phyloP scores from a whole-genome alignment of 2,888 invertebrate genomes.

The Conchocele bisecta region DNA sequence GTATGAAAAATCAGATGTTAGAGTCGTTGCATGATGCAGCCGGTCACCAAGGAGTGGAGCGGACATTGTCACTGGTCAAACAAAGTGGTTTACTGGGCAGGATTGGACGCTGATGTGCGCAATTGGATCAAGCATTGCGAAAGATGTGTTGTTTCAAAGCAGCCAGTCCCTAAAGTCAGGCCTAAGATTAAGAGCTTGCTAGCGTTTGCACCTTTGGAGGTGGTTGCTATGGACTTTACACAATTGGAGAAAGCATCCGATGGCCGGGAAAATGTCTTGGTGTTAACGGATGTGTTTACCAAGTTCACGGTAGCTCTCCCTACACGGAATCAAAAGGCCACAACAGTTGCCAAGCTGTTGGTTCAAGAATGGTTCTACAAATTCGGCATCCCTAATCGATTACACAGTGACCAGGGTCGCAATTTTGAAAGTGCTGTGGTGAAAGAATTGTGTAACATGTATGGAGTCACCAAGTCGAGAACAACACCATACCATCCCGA shows the following conservation, averaged over 20 bases:
- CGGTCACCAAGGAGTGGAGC: conserved; percentile 54
- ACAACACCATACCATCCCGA: conserved; percentile 35
- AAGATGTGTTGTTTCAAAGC: conserved; percentile 39
- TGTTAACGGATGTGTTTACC: conserved; percentile 50
- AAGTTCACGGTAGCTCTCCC: conserved; percentile 43
- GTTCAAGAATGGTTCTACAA: conserved; percentile 51
- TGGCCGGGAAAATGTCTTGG: conserved; percentile 48
- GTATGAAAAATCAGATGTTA: conserved; percentile 19
- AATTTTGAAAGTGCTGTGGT: conserved; percentile 28
- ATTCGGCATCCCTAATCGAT: conserved; percentile 44
- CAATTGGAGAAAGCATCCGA: conserved; percentile 39
- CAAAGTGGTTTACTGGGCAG: conserved; percentile 47
- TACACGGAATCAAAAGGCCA: conserved; percentile 45
- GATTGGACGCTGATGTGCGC: conserved; percentile 34
- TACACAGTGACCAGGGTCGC: conserved; percentile 47
- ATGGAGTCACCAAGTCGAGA: conserved; percentile 24
- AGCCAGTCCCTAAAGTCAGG: neutral
- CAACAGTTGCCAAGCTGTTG: conserved; percentile 41
- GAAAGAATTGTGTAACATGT: conserved; percentile 32
- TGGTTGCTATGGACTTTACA: conserved; percentile 50
- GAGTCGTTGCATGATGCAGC: conserved; percentile 40
- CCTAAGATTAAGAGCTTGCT: conserved; percentile 32
- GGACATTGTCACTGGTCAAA: conserved; percentile 34
- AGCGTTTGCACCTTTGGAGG: conserved; percentile 43
- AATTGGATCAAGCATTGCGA: conserved; percentile 41